Percentiles rank a stretch among this genome's conserved stretches.
Conservation (phyloP, 1,140 invertebrate species). For the Apocrypta bakeri region DNA sequence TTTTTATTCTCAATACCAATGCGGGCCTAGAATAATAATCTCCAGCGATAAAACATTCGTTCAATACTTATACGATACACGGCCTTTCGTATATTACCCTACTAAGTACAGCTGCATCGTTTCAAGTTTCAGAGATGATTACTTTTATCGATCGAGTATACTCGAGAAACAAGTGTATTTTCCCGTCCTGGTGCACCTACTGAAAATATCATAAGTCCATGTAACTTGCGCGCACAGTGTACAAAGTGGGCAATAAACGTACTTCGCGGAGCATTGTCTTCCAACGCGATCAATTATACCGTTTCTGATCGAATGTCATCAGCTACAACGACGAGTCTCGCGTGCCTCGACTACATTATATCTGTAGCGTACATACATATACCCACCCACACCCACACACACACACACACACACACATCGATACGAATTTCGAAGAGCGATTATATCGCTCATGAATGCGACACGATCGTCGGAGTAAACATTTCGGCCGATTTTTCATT, state of each 20-base stretch:
- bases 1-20: neutral
- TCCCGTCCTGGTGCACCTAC: neutral
- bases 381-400: too few species aligned
- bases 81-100: neutral
- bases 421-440: too few species aligned
- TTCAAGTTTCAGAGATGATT: neutral
- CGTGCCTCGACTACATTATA: neutral
- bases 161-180: neutral
- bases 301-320: constrained; percentile 39
- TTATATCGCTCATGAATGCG: too few species aligned
- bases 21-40: too few species aligned
- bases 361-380: too few species aligned
- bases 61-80: neutral
- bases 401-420: too few species aligned
- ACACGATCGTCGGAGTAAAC: too few species aligned
- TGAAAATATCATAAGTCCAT: constrained; percentile 9
- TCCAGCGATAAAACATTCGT: too few species aligned
- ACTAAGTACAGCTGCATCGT: neutral
- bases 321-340: constrained; percentile 20
- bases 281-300: constrained; percentile 40
- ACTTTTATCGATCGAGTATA: neutral
- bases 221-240: neutral
- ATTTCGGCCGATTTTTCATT: too few species aligned
- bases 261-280: constrained; percentile 27
- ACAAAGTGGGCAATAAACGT: neutral